Percentiles rank a stretch among this genome's conserved stretches.
Conservation (phyloP, 2,888 invertebrate genomes). For the Caenorhabditis sp. region DNA sequence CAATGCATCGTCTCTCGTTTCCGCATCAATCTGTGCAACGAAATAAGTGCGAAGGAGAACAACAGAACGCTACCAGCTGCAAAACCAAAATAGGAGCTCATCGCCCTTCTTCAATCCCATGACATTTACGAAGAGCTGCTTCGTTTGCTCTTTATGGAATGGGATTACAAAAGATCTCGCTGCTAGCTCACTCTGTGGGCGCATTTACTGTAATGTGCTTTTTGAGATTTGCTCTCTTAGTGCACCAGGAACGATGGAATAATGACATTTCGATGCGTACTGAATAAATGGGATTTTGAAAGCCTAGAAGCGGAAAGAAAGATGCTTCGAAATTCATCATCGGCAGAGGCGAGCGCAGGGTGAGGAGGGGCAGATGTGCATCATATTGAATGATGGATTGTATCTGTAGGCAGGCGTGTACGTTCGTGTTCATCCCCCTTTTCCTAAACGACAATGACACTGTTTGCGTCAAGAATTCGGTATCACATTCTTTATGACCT, state of each 20-base stretch:
- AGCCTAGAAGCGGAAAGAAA: conserved; percentile 18
- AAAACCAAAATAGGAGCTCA: no score
- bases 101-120: no score
- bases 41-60: no score
- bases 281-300: conserved; percentile 47
- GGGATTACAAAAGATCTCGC: no score
- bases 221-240: no score
- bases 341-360: conserved; percentile 11
- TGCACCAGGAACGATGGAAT: not conserved
- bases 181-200: no score
- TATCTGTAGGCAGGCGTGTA: conserved; percentile 43
- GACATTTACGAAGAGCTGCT: no score
- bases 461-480: conserved; percentile 57
- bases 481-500: conserved; percentile 57
- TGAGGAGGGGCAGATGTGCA: conserved; percentile 51
- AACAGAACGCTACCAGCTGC: no score
- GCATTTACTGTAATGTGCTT: conserved; percentile 24
- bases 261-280: conserved; percentile 23
- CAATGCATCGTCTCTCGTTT: no score
- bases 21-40: no score
- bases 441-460: conserved; percentile 52
- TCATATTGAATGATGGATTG: conserved; percentile 58
- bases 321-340: conserved; percentile 55
- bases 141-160: no score
- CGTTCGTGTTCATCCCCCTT: conserved; percentile 13